These are phyloP conservation scores for Phylloscopus whistleri DNA, from an alignment of 2,113 vertebrate species.

Conservation along the genomic window DNA sequence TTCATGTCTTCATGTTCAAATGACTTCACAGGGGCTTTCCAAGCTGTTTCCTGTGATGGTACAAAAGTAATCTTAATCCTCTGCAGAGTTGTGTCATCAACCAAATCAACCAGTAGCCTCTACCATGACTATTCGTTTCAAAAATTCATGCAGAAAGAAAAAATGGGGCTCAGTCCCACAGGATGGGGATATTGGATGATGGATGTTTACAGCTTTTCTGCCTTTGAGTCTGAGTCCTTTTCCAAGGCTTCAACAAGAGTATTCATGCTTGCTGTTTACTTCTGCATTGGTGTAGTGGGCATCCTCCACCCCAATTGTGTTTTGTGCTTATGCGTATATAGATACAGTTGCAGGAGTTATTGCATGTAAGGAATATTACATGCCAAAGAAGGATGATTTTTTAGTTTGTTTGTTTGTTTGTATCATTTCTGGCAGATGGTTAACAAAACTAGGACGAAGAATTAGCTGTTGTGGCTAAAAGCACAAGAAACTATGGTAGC, in stretches of 20 bases:
- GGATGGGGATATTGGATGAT: background rate
- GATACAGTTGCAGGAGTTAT: background rate
- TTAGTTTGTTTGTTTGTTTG: background rate
- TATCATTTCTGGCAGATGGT: background rate
- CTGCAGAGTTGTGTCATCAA: background rate
- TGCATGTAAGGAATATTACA: background rate
- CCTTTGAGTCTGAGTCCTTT: background rate
- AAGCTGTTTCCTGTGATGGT: background rate
- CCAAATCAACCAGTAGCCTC: background rate
- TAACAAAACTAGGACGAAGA: background rate
- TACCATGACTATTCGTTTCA: background rate
- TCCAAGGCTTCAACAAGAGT: background rate
- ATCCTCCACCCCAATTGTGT: accelerated
- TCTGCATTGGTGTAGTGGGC: background rate
- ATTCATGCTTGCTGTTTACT: background rate
- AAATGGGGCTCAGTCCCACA: background rate
- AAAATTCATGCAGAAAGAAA: background rate
- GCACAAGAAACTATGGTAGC: background rate
- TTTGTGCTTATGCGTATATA: background rate
- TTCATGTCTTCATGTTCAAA: background rate
- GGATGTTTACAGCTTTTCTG: background rate
- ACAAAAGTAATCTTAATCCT: background rate
- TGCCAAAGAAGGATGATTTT: background rate
- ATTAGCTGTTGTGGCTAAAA: background rate
- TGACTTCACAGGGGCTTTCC: background rate